Conservation (phyloP, 2,113 vertebrate genomes). For the Varanus komodoensis region DNA sequence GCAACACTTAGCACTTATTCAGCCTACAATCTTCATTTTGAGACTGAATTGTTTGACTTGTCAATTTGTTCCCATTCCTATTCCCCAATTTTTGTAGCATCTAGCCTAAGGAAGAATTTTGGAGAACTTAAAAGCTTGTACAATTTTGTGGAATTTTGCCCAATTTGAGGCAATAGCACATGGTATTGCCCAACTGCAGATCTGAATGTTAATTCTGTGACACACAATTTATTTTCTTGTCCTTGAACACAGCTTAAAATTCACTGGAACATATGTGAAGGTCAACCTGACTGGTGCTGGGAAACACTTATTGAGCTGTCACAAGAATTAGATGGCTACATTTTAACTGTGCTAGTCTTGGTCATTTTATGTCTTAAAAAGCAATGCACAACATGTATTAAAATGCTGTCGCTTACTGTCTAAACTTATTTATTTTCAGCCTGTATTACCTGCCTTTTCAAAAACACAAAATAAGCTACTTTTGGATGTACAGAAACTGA, state of each 20-base stretch:
- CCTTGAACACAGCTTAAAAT: not conserved
- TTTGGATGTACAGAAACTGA: not conserved
- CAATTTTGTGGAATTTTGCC: too few relatives aligned
- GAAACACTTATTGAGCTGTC: not conserved
- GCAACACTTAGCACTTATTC: too few relatives aligned
- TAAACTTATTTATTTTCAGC: not conserved
- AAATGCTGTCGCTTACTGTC: not conserved
- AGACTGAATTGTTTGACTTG: too few relatives aligned
- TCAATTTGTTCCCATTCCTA: too few relatives aligned
- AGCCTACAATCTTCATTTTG: too few relatives aligned
- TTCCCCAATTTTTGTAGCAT: too few relatives aligned
- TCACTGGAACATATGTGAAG: not conserved
- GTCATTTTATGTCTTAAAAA: not conserved
- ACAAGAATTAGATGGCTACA: not conserved
- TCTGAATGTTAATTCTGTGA: constrained; percentile 22
- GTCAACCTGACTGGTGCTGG: not conserved
- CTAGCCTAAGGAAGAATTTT: too few relatives aligned
- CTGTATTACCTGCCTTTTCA: not conserved
- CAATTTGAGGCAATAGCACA: too few relatives aligned
- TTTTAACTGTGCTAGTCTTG: not conserved
- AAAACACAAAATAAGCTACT: not conserved
- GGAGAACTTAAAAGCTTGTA: too few relatives aligned
- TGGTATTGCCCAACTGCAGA: not conserved
- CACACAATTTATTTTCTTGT: not conserved
- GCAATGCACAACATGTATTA: not conserved